These are phyloP conservation scores for Psittacus erithacus DNA, from an alignment of 2,113 vertebrate species.

Conservation along the genomic window DNA sequence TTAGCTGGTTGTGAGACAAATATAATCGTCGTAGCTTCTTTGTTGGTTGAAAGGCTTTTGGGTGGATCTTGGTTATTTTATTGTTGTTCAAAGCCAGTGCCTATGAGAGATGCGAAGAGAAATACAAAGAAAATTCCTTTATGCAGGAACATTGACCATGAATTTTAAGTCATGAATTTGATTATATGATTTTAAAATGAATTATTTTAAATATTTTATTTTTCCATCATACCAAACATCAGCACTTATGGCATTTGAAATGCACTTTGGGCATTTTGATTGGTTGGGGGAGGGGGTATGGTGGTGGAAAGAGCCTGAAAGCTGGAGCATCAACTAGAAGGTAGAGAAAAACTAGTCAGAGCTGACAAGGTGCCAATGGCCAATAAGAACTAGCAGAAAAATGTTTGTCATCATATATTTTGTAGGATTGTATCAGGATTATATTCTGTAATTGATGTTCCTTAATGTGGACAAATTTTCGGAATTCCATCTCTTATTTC, in stretches of 20 bases:
- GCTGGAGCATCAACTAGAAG: neutral
- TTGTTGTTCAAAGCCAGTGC: constrained; percentile 96
- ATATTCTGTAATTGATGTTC: neutral
- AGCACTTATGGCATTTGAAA: neutral
- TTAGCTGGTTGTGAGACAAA: constrained; percentile 92
- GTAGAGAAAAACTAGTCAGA: neutral
- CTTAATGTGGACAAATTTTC: neutral
- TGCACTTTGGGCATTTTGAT: neutral
- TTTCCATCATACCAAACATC: neutral
- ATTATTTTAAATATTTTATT: neutral
- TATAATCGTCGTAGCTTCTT: constrained; percentile 88
- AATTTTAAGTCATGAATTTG: neutral
- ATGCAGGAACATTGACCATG: neutral
- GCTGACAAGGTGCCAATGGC: neutral
- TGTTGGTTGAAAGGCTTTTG: constrained; percentile 89
- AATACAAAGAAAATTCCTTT: neutral
- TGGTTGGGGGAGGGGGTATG: neutral
- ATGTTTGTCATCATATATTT: neutral
- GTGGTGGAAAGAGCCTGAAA: neutral
- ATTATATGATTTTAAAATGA: neutral
- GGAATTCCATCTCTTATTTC: neutral
- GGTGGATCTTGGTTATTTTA: constrained; percentile 91
- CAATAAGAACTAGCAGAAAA: neutral
- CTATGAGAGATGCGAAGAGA: constrained; percentile 67
- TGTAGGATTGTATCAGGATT: neutral